Base-by-base conservation (phyloP, 2,113 vertebrate species). In the Sinocyclocheilus anshuiensis region DNA sequence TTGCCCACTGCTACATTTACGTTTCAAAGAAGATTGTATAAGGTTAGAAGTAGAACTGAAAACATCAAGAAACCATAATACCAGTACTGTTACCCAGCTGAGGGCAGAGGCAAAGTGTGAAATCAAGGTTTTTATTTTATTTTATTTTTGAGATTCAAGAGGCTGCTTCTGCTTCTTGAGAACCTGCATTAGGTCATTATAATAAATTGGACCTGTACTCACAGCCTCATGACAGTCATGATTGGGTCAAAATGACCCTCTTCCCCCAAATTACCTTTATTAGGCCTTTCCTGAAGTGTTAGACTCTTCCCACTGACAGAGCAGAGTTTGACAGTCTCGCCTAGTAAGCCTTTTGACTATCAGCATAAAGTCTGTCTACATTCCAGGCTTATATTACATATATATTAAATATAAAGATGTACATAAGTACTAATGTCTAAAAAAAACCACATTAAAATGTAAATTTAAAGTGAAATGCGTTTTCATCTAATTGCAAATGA, bases 211-310 rank as follows among this genome's bases (percentile, higher is more conserved):
- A 22, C 12, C 36, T 61, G 57, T 61, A 39, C 22, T 42, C 11
- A 16, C 16, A 11, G 33, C 36, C 11, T 61, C 11, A 22, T 45
- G 22, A 80, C 36, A 63, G 39, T 13, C 15, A 3, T 80, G 13
- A 80, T 24, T 1, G 36, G 36, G 36, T 80, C 22, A 80, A 45
- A 80, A 63, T 24, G 57, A 63, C 13, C 36, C 22, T 18, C 36
- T 63, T 39, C 22, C 7, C 33, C 6, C 1, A 80, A 63, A 80
- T 26, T 16, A 42, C 57, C 12, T 45, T 42, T 10, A 59, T 33
- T 79, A 36, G 53, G 29, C 4, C 53, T 79, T 57, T 59, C 4
- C 7, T 63, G 36, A 80, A 80, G 36, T 80, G 53, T 78, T 78
- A 36, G 71, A 74, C 18, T 74, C 71, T 74, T n/a, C 18, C 39